Conservation (phyloP, 2,797 vertebrate species). For the Acipenser ruthenus region DNA sequence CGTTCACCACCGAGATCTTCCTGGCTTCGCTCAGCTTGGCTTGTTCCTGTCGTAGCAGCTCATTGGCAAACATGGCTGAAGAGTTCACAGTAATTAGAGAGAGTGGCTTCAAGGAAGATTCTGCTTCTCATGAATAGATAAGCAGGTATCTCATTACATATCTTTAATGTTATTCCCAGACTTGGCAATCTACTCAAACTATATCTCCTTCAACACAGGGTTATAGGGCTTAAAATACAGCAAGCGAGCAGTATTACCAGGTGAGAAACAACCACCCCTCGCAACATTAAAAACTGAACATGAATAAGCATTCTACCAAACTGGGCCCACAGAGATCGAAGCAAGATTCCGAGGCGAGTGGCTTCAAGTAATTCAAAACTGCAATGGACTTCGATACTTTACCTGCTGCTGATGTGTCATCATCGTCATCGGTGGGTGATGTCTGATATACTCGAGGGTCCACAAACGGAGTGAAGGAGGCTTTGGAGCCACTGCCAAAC, state of each 20-base stretch:
- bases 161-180: too few species aligned
- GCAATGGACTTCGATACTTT: neutral
- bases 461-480: slow-evolving; percentile 92
- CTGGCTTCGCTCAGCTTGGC: slow-evolving; percentile 91
- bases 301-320: too few species aligned
- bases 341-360: too few species aligned
- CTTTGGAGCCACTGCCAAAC: slow-evolving; percentile 81
- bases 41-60: slow-evolving; percentile 89
- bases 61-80: slow-evolving; percentile 78
- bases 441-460: slow-evolving; percentile 93
- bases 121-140: neutral
- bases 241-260: too few species aligned
- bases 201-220: too few species aligned
- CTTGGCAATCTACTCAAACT: too few species aligned
- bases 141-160: too few species aligned
- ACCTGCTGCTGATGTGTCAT: slow-evolving; percentile 75
- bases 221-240: too few species aligned
- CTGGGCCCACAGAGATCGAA: too few species aligned
- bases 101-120: neutral
- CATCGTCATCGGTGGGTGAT: slow-evolving; percentile 88
- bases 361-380: too few species aligned
- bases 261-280: too few species aligned
- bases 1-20: slow-evolving; percentile 96
- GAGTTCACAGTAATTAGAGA: slow-evolving; percentile 12
- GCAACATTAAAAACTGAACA: too few species aligned